Conservation (phyloP, 2,888 invertebrate species). For the Miltochrista miniata region DNA sequence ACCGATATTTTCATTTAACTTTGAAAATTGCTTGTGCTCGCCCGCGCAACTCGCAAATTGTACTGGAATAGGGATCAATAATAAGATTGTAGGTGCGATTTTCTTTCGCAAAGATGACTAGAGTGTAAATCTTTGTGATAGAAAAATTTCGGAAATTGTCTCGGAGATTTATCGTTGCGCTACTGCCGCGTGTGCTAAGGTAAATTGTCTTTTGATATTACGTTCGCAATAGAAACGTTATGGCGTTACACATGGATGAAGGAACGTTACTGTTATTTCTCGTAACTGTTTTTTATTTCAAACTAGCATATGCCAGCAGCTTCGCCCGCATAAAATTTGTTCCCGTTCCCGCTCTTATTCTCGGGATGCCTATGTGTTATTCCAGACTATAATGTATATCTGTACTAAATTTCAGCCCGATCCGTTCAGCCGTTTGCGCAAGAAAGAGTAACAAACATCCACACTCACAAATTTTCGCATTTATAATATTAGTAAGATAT, state of each 20-base stretch:
- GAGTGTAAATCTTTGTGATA: slow-evolving; percentile 76
- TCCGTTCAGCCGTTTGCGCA: too few relatives aligned
- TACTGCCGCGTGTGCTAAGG: slow-evolving; percentile 49
- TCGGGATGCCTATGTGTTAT: too few relatives aligned
- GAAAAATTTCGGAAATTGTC: slow-evolving; percentile 82
- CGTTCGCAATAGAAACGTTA: slow-evolving; percentile 43
- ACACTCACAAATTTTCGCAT: too few relatives aligned
- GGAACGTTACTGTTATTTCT: slow-evolving; percentile 15
- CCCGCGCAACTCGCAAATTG: slow-evolving; percentile 75
- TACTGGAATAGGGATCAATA: slow-evolving; percentile 80
- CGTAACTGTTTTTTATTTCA: slow-evolving; percentile 21
- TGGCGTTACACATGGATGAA: slow-evolving; percentile 25
- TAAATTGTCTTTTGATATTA: slow-evolving; percentile 72
- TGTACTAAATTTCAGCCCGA: too few relatives aligned
- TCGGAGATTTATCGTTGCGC: slow-evolving; percentile 61
- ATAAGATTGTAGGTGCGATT: slow-evolving; percentile 79
- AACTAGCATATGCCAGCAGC: too few relatives aligned
- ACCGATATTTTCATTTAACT: slow-evolving; percentile 81
- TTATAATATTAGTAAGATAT: too few relatives aligned
- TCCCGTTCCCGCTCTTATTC: too few relatives aligned
- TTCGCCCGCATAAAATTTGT: too few relatives aligned
- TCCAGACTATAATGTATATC: too few relatives aligned
- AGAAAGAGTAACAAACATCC: too few relatives aligned
- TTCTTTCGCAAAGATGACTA: slow-evolving; percentile 70
- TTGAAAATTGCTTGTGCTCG: slow-evolving; percentile 76